Conservation (phyloP, 2,113 vertebrate genomes). For the Paradoxurus hermaphroditus region DNA sequence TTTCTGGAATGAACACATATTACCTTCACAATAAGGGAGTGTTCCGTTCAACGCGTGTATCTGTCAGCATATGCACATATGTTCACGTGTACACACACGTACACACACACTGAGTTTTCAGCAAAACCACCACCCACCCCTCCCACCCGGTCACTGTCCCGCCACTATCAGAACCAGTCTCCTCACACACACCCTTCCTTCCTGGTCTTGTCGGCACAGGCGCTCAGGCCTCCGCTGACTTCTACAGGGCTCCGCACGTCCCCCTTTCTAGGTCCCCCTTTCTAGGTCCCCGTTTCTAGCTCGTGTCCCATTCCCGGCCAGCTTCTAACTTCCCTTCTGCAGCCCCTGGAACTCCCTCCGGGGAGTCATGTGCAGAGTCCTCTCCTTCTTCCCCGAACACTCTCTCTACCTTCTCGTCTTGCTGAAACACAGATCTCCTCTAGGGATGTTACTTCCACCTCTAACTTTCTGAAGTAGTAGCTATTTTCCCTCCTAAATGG, state of each 20-base stretch:
- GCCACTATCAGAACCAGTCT: neutral
- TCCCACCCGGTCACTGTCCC: neutral
- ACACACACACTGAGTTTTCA: neutral
- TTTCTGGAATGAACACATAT: neutral
- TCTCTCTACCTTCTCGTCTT: neutral
- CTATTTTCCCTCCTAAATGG: neutral
- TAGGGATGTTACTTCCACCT: neutral
- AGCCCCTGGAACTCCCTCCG: neutral
- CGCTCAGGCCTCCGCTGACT: neutral
- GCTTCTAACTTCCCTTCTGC: neutral
- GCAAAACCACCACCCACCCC: neutral
- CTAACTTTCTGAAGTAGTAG: neutral
- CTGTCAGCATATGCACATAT: no score
- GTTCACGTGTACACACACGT: no score
- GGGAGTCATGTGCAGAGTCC: neutral
- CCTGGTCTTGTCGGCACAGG: neutral
- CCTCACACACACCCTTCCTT: neutral
- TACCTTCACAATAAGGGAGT: neutral
- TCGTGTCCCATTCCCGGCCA: neutral
- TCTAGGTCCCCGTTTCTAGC: neutral
- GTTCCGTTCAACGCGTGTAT: neutral
- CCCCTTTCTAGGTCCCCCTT: no score
- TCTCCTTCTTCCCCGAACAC: neutral
- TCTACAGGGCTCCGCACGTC: neutral
- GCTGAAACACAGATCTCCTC: neutral